Percentiles rank a stretch among this genome's conserved stretches.
phyloP scores from a whole-genome alignment of 2,888 invertebrate genomes.

The Limnephilus marmoratus region DNA sequence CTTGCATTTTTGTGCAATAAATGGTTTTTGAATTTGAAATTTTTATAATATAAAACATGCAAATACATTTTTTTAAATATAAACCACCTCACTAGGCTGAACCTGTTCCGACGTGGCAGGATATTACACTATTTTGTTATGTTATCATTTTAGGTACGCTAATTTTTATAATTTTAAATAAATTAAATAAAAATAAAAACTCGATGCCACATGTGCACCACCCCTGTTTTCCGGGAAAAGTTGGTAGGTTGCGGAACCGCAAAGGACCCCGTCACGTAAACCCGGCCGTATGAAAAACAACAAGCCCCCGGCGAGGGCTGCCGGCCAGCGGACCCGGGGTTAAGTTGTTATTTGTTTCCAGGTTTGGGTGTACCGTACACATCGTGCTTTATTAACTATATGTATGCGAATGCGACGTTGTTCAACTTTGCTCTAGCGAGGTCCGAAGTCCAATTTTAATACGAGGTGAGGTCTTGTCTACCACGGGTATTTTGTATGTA shows the following conservation, averaged over 20 bases:
- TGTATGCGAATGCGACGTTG: too few species aligned
- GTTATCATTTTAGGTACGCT: too few species aligned
- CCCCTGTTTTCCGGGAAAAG: background rate
- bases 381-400: background rate
- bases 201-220: background rate
- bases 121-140: too few species aligned
- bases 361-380: background rate
- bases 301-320: background rate
- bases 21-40: too few species aligned
- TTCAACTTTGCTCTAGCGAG: background rate
- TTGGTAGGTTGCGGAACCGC: background rate
- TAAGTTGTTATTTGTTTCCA: slow-evolving; percentile 30
- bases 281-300: slow-evolving; percentile 25
- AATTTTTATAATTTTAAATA: too few species aligned
- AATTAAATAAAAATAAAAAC: background rate
- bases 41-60: too few species aligned
- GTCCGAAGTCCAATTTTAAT: slow-evolving; percentile 7
- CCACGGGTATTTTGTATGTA: background rate
- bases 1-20: too few species aligned
- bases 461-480: background rate
- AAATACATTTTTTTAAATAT: too few species aligned
- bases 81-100: too few species aligned
- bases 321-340: background rate
- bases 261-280: slow-evolving; percentile 14
- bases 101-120: too few species aligned